A percentile compares a stretch with the other conserved stretches of the same genome.
Conservation (phyloP, 2,797 vertebrate species). For the Dipus sagitta region DNA sequence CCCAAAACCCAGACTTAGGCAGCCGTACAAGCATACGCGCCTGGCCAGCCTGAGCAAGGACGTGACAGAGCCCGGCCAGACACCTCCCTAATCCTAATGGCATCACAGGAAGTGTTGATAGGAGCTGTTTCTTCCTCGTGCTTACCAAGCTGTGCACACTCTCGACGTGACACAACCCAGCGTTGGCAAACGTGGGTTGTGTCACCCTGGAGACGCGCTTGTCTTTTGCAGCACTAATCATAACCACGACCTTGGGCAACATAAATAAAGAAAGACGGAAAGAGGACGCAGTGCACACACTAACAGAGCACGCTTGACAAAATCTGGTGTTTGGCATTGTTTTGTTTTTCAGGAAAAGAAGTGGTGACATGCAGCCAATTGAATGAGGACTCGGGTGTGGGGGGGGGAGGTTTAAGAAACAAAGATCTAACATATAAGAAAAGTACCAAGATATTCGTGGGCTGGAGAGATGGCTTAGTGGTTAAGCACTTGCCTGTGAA, state of each 20-base stretch:
- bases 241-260: constrained; percentile 61
- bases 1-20: background rate
- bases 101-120: constrained; percentile 45
- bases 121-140: constrained; percentile 66
- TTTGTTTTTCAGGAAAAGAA: constrained; percentile 28
- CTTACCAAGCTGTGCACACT: constrained; percentile 64
- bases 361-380: background rate
- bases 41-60: background rate
- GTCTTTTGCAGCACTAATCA: constrained; percentile 70
- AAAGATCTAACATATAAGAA: constrained; percentile 6
- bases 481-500: no score
- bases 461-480: no score
- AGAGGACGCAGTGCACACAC: background rate
- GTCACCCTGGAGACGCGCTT: constrained; percentile 55
- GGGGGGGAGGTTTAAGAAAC: background rate
- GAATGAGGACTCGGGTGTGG: background rate
- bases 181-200: constrained; percentile 70
- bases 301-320: background rate
- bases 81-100: background rate
- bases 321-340: background rate
- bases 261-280: constrained; percentile 62
- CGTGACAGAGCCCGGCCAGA: background rate
- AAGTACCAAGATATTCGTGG: constrained; percentile 15
- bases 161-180: constrained; percentile 71
- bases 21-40: background rate